Evolutionary conservation across 2,888 invertebrate species (phyloP).

Genomic region (Drosophila pullipes): DNA sequence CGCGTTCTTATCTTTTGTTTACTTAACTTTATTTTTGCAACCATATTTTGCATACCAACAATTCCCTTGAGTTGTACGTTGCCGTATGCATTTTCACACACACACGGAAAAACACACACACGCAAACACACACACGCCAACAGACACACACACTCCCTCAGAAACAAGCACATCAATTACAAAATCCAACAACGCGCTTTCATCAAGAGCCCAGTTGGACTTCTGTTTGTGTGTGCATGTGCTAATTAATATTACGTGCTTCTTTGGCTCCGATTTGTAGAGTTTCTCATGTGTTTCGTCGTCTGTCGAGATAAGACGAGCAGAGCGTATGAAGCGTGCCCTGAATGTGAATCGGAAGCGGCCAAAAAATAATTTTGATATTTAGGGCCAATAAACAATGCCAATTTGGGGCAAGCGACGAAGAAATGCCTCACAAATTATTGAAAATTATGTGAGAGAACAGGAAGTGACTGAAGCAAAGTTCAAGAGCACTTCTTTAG

Average conservation of each 20-base stretch:
- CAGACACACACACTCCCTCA: not conserved
- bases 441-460: conserved; percentile 41
- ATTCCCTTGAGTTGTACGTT: conserved; percentile 51
- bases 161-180: conserved; percentile 30
- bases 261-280: conserved; percentile 46
- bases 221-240: conserved; percentile 40
- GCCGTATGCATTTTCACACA: conserved; percentile 36
- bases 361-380: conserved; percentile 26
- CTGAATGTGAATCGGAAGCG: conserved; percentile 67
- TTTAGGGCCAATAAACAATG: conserved; percentile 52
- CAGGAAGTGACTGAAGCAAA: conserved; percentile 43
- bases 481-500: conserved; percentile 17
- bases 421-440: conserved; percentile 32
- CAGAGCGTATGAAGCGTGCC: conserved; percentile 59
- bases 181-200: conserved; percentile 48
- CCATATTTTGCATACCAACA: conserved; percentile 60
- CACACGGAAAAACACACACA: conserved; percentile 11
- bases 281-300: conserved; percentile 38
- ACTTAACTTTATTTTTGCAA: conserved; percentile 34
- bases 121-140: no score
- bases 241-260: conserved; percentile 81
- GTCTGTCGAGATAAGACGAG: conserved; percentile 51
- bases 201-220: conserved; percentile 34
- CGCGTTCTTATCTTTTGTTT: conserved; percentile 39
- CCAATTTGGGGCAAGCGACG: conserved; percentile 62